Conservation (phyloP, 1,140 invertebrate genomes). For the Drosophila asahinai region DNA sequence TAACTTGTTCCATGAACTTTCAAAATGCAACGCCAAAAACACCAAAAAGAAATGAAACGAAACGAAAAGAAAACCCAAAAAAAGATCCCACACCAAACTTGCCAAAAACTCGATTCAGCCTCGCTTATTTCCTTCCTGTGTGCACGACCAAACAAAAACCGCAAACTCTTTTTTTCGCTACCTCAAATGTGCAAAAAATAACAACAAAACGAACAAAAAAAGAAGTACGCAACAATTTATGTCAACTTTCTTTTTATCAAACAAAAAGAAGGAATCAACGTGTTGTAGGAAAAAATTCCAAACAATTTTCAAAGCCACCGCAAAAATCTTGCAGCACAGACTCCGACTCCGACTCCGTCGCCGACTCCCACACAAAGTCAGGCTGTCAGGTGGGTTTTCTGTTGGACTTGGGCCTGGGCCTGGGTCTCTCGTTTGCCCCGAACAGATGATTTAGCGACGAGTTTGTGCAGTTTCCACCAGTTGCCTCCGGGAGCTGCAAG, state of each 20-base stretch:
- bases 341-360: slow-evolving; percentile 1
- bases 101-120: slow-evolving; percentile 44
- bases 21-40: slow-evolving; percentile 59
- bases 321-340: slow-evolving; percentile 67
- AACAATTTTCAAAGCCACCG: slow-evolving; percentile 78
- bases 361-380: slow-evolving; percentile 75
- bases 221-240: slow-evolving; percentile 72
- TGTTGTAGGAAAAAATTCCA: slow-evolving; percentile 59
- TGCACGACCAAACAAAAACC: slow-evolving; percentile 50
- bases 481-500: slow-evolving; percentile 60
- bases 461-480: slow-evolving; percentile 49
- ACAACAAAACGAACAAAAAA: neutral
- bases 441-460: slow-evolving; percentile 78
- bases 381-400: slow-evolving; percentile 68
- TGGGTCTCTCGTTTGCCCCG: neutral
- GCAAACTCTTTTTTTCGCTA: slow-evolving; percentile 51
- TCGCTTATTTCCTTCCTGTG: slow-evolving; percentile 73
- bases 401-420: slow-evolving; percentile 6
- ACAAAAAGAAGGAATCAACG: slow-evolving; percentile 75
- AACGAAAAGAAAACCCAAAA: slow-evolving; percentile 50
- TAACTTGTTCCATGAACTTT: slow-evolving; percentile 76
- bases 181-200: slow-evolving; percentile 45
- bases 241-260: slow-evolving; percentile 83
- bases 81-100: slow-evolving; percentile 64
- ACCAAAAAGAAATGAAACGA: slow-evolving; percentile 38